Evolutionary conservation across 92 coral and sea anemone genomes (phyloP).

Genomic region (Galaxea fascicularis): DNA sequence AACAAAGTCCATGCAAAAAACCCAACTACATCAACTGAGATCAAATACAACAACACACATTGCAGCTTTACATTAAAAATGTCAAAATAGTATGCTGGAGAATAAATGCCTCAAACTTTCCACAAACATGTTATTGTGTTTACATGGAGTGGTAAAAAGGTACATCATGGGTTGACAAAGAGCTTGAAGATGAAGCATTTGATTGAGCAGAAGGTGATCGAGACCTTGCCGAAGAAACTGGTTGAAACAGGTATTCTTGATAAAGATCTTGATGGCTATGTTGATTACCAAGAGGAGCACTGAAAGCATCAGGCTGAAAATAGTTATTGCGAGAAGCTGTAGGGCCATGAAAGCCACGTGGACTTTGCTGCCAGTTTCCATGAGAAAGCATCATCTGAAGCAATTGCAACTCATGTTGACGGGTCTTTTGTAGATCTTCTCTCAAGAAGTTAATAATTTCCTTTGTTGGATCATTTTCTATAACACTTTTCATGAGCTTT

Average conservation of each 20-base stretch:
- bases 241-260: constrained; percentile 35
- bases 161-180: background rate
- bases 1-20: background rate
- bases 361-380: constrained; percentile 38
- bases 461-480: constrained; percentile 51
- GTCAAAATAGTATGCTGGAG: constrained; percentile 7
- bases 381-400: constrained; percentile 30
- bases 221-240: background rate
- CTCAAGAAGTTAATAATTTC: constrained; percentile 45
- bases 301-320: background rate
- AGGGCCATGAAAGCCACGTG: constrained; percentile 22
- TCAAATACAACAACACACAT: background rate
- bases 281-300: constrained; percentile 23
- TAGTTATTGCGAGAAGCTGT: constrained; percentile 7
- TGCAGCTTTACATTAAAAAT: background rate
- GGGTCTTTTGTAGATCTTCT: constrained; percentile 40
- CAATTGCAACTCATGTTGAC: constrained; percentile 40
- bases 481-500: constrained; percentile 31
- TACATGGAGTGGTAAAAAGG: background rate
- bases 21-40: background rate
- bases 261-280: constrained; percentile 11
- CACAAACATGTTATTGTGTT: background rate
- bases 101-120: background rate
- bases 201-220: constrained; percentile 7
- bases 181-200: background rate